Conservation (phyloP, 2,888 invertebrate genomes). For the Eumacrocentrus americanus region DNA sequence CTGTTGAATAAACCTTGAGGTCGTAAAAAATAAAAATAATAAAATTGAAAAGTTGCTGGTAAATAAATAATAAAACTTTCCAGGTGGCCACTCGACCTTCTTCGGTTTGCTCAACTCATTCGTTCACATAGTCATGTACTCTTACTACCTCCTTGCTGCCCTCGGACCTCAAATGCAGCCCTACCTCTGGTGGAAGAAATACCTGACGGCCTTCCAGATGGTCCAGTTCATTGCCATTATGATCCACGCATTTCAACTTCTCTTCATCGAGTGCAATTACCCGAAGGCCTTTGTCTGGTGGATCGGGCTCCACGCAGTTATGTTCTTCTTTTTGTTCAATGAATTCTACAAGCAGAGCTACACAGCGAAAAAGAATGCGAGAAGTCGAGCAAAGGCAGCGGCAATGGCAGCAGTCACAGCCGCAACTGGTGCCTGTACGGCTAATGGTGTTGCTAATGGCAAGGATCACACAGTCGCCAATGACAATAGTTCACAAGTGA, state of each 20-base stretch:
- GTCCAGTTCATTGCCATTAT: slow-evolving; percentile 89
- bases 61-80: slow-evolving; percentile 33
- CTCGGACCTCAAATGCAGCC: slow-evolving; percentile 85
- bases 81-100: slow-evolving; percentile 94
- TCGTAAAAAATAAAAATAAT: slow-evolving; percentile 1
- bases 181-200: slow-evolving; percentile 96
- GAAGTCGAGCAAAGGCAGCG: slow-evolving; percentile 49
- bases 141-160: slow-evolving; percentile 90
- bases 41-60: not conserved
- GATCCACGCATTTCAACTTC: slow-evolving; percentile 89
- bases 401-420: slow-evolving; percentile 34
- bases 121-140: slow-evolving; percentile 97
- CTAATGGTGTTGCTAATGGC: slow-evolving; percentile 46
- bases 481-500: slow-evolving; percentile 43
- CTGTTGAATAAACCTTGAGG: not conserved
- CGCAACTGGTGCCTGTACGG: slow-evolving; percentile 35
- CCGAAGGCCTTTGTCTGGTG: slow-evolving; percentile 94
- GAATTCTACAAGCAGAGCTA: slow-evolving; percentile 91
- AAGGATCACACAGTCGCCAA: slow-evolving; percentile 47
- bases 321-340: slow-evolving; percentile 95
- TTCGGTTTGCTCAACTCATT: slow-evolving; percentile 94
- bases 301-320: slow-evolving; percentile 94
- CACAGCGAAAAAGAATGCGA: slow-evolving; percentile 46
- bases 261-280: slow-evolving; percentile 91
- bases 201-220: slow-evolving; percentile 91